phyloP scores from a whole-genome alignment of 2,113 vertebrate genomes.

The Pituophis catenifer region DNA sequence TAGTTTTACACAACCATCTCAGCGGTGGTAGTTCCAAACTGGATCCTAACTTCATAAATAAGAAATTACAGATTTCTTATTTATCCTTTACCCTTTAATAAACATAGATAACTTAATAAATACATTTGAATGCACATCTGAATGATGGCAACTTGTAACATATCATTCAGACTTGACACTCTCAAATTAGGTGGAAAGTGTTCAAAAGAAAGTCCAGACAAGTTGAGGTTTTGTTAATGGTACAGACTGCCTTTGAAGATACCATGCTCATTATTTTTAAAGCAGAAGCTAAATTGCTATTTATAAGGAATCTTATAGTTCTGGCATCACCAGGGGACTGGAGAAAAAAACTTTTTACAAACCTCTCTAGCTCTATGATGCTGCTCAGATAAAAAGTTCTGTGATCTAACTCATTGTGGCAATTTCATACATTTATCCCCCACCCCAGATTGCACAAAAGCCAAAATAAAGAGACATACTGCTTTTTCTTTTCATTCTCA shows the following conservation, averaged over 20 bases:
- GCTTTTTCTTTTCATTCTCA: no score
- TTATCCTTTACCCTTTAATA: background rate
- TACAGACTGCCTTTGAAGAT: background rate
- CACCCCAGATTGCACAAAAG: no score
- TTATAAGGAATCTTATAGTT: background rate
- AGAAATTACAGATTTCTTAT: background rate
- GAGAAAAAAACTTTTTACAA: background rate
- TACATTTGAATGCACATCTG: background rate
- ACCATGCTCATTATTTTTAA: background rate
- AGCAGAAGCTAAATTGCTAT: background rate
- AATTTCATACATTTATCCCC: background rate
- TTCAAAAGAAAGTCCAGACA: background rate
- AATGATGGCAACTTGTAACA: no score
- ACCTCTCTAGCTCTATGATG: background rate
- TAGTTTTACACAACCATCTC: no score
- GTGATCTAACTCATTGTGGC: background rate
- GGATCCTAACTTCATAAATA: background rate
- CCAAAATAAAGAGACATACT: no score
- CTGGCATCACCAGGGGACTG: background rate
- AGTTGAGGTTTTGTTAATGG: background rate
- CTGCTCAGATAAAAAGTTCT: background rate
- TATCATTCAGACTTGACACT: background rate
- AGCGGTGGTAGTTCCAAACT: background rate
- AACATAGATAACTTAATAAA: background rate
- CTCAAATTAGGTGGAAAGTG: background rate